Base-by-base conservation (phyloP, 2,888 invertebrate species). In the Conomelus anceps region DNA sequence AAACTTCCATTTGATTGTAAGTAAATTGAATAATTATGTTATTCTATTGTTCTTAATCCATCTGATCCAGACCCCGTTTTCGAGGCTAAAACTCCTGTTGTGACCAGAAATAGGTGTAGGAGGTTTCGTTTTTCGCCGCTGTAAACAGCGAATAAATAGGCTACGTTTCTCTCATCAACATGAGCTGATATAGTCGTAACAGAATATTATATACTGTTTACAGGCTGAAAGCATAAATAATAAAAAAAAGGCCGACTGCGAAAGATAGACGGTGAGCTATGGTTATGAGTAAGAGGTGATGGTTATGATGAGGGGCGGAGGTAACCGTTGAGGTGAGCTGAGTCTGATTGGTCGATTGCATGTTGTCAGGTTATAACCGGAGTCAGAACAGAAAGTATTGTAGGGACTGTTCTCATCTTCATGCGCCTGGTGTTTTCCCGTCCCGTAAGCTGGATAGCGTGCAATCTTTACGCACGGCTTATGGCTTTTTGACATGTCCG, bases 401-500 rank as follows among this genome's bases (percentile, higher is more conserved):
- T 34, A 34, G 34, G 34, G 9, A 34, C 34, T 34, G 34, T 13
- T 86, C 86, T 86, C 86, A 86, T 86, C 86, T 86, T 29, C 29
- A 26, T 86, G 86, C 86, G 24, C 24, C 29, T 23, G 26, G 86
- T 86, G 86, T 86, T 86, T 63, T n/a, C 86, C 86, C n/a, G n/a
- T n/a, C 34, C 17, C 34, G 63, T n/a, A 24, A 22, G 86, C 85
- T 23, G 24, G 23, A 23, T 85, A 24, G 85, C 86, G 24, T 86
- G 86, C 86, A 26, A 86, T 86, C 86, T 29, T 26, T 86, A 86
- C 86, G 86, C 86, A 29, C 29, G 86, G 86, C 86, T 86, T 29
- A 86, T 86, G 86, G 86, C 86, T 86, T 86, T 86, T 86, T 86
- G 86, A 86, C 23, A 86, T 86, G 86, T 86, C 86, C 86, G 86